Conservation (phyloP, 2,888 invertebrate species). For the Orthosia gracilis region DNA sequence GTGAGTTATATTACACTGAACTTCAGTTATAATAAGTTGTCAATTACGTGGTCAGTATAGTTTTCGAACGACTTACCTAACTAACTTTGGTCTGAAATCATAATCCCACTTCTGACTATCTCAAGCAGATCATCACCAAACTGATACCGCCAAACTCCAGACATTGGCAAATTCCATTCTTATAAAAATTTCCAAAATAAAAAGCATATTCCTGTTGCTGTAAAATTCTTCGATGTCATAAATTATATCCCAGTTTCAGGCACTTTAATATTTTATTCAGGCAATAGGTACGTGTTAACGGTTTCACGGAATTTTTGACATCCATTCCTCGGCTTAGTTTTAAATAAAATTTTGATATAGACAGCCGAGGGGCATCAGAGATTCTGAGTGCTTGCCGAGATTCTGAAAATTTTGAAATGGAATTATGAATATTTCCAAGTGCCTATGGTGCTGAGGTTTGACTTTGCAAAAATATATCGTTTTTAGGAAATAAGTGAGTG, state of each 20-base stretch:
- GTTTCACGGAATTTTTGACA: conserved; percentile 71
- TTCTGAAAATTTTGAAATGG: conserved; percentile 67
- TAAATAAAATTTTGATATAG: conserved; percentile 59
- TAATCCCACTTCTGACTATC: background rate
- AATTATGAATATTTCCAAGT: conserved; percentile 50
- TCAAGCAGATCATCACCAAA: background rate
- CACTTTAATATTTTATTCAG: conserved; percentile 78
- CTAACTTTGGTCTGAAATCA: background rate
- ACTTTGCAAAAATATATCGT: background rate
- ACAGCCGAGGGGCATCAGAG: conserved; percentile 40
- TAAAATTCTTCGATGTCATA: conserved; percentile 73
- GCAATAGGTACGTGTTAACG: conserved; percentile 73
- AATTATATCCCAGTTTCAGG: conserved; percentile 75
- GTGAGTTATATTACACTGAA: no score
- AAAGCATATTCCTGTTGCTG: conserved; percentile 59
- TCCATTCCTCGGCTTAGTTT: conserved; percentile 56
- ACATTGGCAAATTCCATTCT: conserved; percentile 18
- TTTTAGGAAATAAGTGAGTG: background rate
- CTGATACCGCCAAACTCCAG: background rate
- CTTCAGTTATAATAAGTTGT: background rate
- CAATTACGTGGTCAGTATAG: background rate
- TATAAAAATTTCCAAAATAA: conserved; percentile 38
- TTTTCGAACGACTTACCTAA: background rate
- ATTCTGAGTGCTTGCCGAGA: conserved; percentile 60
- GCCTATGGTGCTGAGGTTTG: conserved; percentile 30